phyloP scores from a whole-genome alignment of 2,113 vertebrate species.

The Cinclus cinclus region DNA sequence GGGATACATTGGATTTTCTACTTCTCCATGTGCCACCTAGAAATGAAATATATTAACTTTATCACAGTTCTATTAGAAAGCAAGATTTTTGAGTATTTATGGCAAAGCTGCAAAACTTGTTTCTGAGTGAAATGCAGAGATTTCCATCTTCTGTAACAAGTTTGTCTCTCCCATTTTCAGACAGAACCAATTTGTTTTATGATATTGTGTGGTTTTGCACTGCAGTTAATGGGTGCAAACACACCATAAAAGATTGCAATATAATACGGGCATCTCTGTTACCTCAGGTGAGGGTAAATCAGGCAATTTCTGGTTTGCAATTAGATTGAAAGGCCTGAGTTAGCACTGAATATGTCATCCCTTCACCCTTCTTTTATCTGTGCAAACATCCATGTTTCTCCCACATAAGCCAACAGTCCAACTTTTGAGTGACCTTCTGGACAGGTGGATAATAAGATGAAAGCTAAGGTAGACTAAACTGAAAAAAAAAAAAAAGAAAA shows the following conservation, averaged over 20 bases:
- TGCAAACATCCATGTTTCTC: background rate
- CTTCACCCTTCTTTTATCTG: background rate
- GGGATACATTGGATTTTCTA: background rate
- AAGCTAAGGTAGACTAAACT: background rate
- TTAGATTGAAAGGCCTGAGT: background rate
- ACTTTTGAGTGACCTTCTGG: background rate
- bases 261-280: background rate
- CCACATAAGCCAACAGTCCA: background rate
- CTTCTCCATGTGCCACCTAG: background rate
- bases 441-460: background rate
- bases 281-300: background rate
- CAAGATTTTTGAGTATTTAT: constrained; percentile 46
- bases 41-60: constrained; percentile 57
- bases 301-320: background rate
- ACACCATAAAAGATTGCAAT: background rate
- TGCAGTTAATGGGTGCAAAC: background rate
- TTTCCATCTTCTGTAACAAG: constrained; percentile 24
- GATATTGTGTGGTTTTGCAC: background rate
- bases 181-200: constrained; percentile 19
- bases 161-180: constrained; percentile 21
- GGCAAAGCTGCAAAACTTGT: constrained; percentile 32
- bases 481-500: background rate
- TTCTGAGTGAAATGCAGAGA: constrained; percentile 23
- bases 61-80: constrained; percentile 56
- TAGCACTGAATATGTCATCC: background rate